These are phyloP conservation scores for Drosophila monieri DNA, from an alignment of 2,888 invertebrate species.

Conservation along the genomic window DNA sequence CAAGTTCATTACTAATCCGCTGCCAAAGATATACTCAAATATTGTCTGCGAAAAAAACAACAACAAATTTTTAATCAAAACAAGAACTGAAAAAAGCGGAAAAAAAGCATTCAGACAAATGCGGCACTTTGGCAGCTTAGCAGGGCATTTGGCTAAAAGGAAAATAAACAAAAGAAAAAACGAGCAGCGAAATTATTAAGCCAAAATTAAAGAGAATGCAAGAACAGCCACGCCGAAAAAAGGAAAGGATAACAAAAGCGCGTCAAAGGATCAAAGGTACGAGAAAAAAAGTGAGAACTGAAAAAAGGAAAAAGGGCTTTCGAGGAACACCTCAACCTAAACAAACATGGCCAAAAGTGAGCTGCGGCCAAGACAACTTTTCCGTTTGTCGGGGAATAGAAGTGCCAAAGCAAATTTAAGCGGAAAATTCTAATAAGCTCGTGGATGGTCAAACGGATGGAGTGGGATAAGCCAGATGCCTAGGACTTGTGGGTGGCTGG, in stretches of 20 bases:
- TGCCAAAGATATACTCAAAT: constrained; percentile 75
- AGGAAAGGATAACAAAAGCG: constrained; percentile 66
- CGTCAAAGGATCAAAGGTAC: constrained; percentile 79
- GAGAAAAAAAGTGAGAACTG: constrained; percentile 41
- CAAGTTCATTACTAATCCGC: constrained; percentile 77
- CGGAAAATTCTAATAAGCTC: constrained; percentile 79
- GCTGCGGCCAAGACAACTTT: constrained; percentile 60
- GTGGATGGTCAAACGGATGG: constrained; percentile 61
- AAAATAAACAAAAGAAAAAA: constrained; percentile 65
- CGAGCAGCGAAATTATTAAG: constrained; percentile 65
- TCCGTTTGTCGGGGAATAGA: constrained; percentile 13
- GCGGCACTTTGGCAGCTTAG: constrained; percentile 77
- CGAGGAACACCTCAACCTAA: constrained; percentile 55
- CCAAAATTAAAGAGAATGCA: constrained; percentile 64
- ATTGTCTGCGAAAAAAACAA: constrained; percentile 51
- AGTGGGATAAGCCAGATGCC: constrained; percentile 20
- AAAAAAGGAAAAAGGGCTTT: constrained; percentile 9
- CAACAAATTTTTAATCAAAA: constrained; percentile 71
- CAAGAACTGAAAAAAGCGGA: constrained; percentile 52
- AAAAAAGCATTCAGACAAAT: constrained; percentile 56
- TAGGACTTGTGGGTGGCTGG: constrained; percentile 13
- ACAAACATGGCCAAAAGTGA: constrained; percentile 59
- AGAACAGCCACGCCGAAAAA: constrained; percentile 14
- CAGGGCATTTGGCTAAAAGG: constrained; percentile 59
- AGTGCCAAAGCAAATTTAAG: constrained; percentile 78